Evolutionary conservation across 2,113 vertebrate genomes (phyloP).

Genomic region (Pithys albifrons): DNA sequence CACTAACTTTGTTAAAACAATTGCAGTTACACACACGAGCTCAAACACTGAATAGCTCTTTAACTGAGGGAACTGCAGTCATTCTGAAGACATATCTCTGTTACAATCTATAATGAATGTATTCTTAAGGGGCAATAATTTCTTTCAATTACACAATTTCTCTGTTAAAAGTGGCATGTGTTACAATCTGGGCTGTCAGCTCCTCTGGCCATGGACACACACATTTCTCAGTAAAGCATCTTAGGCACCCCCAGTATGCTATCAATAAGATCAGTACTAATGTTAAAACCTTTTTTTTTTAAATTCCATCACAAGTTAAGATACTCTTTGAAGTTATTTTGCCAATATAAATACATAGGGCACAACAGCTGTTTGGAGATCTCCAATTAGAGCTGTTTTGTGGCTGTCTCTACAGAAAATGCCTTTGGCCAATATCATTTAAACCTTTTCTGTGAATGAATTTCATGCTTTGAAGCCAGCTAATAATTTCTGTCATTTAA

Average conservation of each 20-base stretch:
- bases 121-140: constrained; percentile 60
- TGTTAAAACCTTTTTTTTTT: neutral
- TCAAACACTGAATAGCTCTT: neutral
- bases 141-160: constrained; percentile 65
- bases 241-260: neutral
- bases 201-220: neutral
- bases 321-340: constrained; percentile 41
- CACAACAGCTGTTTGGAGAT: constrained; percentile 44
- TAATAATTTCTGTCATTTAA: constrained; percentile 51
- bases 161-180: constrained; percentile 14
- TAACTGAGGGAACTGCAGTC: neutral
- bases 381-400: constrained; percentile 59
- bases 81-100: constrained; percentile 9
- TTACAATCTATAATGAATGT: constrained; percentile 36
- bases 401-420: constrained; percentile 53
- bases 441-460: constrained; percentile 26
- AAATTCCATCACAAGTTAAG: constrained; percentile 56
- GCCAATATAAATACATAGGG: neutral
- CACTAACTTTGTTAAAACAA: neutral
- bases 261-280: neutral
- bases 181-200: neutral
- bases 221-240: neutral
- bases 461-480: constrained; percentile 31
- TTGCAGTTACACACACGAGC: neutral
- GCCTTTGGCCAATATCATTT: constrained; percentile 51